Conservation (phyloP, 2,113 vertebrate genomes). For the Cranoglanis bouderius region DNA sequence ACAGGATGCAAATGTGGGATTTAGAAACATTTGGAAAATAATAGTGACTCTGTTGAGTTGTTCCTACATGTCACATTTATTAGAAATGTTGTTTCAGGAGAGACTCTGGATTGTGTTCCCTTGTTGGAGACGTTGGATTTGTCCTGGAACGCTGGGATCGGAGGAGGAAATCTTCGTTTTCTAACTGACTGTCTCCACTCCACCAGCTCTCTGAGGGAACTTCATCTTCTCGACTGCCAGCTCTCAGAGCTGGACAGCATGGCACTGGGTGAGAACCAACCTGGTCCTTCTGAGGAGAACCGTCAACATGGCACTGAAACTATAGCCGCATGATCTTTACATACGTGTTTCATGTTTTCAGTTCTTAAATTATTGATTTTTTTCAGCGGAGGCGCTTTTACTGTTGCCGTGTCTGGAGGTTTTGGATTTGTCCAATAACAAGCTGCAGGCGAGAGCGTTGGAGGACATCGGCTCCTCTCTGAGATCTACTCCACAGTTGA, state of each 20-base stretch:
- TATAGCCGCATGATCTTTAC: neutral
- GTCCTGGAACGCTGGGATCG: constrained; percentile 84
- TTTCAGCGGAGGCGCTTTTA: constrained; percentile 70
- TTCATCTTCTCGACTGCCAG: constrained; percentile 80
- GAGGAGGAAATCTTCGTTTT: constrained; percentile 76
- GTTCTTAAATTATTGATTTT: neutral
- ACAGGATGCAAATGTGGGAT: neutral
- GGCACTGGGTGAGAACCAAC: constrained; percentile 74
- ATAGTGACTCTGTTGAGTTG: neutral
- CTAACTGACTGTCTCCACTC: constrained; percentile 71
- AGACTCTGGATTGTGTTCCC: constrained; percentile 70
- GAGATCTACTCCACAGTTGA: constrained; percentile 68
- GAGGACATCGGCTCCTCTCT: constrained; percentile 71
- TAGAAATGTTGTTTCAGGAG: constrained; percentile 68
- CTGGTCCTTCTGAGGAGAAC: neutral
- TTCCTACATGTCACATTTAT: neutral
- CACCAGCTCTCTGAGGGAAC: constrained; percentile 69
- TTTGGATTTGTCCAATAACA: constrained; percentile 85
- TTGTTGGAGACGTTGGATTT: constrained; percentile 83
- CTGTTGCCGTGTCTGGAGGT: constrained; percentile 71
- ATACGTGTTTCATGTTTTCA: neutral
- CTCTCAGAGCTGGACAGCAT: constrained; percentile 76
- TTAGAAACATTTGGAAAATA: neutral
- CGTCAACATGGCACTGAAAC: neutral
- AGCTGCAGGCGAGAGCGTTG: constrained; percentile 70